phyloP scores from a whole-genome alignment of 2,797 vertebrate genomes.

The Enteromius trimaculatus region DNA sequence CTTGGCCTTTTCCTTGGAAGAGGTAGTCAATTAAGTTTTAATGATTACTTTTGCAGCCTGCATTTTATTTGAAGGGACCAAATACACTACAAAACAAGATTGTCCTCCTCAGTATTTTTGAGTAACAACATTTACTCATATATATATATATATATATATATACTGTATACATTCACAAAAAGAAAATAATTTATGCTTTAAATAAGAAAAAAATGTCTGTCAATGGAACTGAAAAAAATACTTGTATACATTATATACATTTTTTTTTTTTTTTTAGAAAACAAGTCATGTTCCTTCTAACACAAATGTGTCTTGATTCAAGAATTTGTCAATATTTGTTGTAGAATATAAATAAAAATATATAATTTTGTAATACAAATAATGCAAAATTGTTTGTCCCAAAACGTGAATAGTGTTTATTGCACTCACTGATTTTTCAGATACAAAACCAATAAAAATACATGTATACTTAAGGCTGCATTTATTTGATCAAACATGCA shows the following conservation, averaged over 20 bases:
- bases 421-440: background rate
- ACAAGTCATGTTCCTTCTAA: no score
- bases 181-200: background rate
- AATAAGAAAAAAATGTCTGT: background rate
- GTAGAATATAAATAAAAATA: no score
- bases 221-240: background rate
- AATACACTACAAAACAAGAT: background rate
- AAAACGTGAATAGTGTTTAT: background rate
- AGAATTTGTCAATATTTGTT: background rate
- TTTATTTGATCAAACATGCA: background rate
- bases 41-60: background rate
- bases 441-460: background rate
- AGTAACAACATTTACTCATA: background rate
- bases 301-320: background rate
- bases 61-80: background rate
- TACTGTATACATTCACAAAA: no score
- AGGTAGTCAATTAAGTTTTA: slow-evolving; percentile 67
- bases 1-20: slow-evolving; percentile 88
- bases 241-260: no score
- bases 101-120: background rate
- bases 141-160: no score
- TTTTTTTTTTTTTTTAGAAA: no score
- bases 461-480: background rate
- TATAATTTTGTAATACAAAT: background rate
- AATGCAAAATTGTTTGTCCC: background rate